These are phyloP conservation scores for Clarias pachynema DNA, from an alignment of 2,797 vertebrate species.

Conservation along the genomic window DNA sequence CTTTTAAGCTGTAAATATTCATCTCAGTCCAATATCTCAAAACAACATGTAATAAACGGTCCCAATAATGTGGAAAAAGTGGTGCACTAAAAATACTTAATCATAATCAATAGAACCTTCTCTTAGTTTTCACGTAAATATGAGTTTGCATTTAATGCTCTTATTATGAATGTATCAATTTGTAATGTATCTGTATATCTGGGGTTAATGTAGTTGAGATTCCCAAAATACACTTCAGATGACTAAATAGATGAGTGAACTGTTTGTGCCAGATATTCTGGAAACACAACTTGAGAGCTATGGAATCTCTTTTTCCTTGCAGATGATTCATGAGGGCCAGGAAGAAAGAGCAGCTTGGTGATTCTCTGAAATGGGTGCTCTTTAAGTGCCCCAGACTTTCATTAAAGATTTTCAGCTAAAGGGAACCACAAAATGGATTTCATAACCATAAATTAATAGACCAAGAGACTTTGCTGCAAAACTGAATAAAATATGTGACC, in stretches of 20 bases:
- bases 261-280: conserved; percentile 31
- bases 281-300: conserved; percentile 42
- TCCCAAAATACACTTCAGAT: conserved; percentile 37
- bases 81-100: background rate
- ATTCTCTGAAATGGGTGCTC: too few species aligned
- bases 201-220: conserved; percentile 40
- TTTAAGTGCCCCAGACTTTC: too few species aligned
- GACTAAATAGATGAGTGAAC: conserved; percentile 18
- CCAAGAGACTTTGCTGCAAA: too few species aligned
- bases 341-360: background rate
- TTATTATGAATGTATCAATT: conserved; percentile 13
- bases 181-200: conserved; percentile 14
- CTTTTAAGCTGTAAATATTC: background rate
- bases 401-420: too few species aligned
- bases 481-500: too few species aligned
- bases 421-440: too few species aligned
- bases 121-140: background rate
- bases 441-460: background rate
- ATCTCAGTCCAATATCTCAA: background rate
- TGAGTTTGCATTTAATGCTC: background rate
- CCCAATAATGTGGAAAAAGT: background rate
- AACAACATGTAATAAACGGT: background rate
- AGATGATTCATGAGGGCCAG: background rate
- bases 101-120: background rate
- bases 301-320: conserved; percentile 46